Evolutionary conservation across 1,140 invertebrate species (phyloP), one percentile per base, ranked within the genome.

Genomic region (Pentalonia nigronervosa): DNA sequence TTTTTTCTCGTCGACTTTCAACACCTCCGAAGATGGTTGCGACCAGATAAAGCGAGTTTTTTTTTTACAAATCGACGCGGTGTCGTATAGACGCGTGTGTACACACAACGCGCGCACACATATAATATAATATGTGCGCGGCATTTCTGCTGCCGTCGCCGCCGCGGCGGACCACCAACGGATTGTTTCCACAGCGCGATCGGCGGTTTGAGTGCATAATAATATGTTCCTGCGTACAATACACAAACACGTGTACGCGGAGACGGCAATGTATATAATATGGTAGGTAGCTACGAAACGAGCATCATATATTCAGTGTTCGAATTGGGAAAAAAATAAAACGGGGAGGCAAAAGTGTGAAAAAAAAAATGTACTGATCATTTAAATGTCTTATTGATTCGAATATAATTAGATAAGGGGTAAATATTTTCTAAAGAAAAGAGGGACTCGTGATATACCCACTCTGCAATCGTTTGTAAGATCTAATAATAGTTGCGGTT

Each of bases 1-100:
- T 67, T 67, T n/a, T 17, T 36, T 36, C 23, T 41, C 34, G 0
- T 17, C 84, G 36, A 47, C 88, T 89, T 89, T 53, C 88, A 81
- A 92, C 91, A 92, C 91, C 91, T 92, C 91, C 91, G 76, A 92
- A 92, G 91, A 92, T 83, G 91, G 91, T 92, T 25, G 91, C 47
- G 91, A 76, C 14, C 45, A 92, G 91, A 92, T 92, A 92, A 92
- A 41, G 91, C 91, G 76, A 84, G 91, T 92, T 81, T 50, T n/a
- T 81, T 50, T n/a, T 92, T 92, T 84, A 92, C 91, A 92, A 92
- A 92, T 92, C 91, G 91, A 92, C 91, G 36, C 9, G 53, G 56
- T 36, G 48, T 53, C 88, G 21, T 56, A 2, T 56, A 76, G 60
- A 76, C 60, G 60, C 84, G 47, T 88, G 23, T 88, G 53, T n/a